These are phyloP conservation scores for Xiphydria camelus DNA, from an alignment of 2,888 invertebrate genomes.

Conservation along the genomic window DNA sequence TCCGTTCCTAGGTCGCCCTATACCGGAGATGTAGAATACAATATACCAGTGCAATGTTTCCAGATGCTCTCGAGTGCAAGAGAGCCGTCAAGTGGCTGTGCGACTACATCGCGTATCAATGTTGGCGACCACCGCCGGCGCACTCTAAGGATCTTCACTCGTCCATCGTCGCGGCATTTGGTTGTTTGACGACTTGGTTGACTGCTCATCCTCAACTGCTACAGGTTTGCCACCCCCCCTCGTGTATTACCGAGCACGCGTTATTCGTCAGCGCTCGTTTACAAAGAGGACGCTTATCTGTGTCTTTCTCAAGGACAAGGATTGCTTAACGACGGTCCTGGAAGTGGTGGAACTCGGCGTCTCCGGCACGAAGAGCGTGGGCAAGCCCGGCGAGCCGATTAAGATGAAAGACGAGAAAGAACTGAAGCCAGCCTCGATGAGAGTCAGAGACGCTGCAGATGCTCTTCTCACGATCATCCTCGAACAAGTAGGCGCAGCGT, in stretches of 20 bases:
- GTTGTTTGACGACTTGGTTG: constrained; percentile 91
- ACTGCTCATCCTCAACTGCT: constrained; percentile 87
- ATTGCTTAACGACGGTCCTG: constrained; percentile 88
- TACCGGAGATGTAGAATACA: too few species aligned
- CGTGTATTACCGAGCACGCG: too few species aligned
- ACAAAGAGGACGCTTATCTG: neutral
- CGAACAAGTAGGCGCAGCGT: constrained; percentile 77
- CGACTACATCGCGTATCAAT: constrained; percentile 95
- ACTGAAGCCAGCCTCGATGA: constrained; percentile 94
- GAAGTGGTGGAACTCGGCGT: constrained; percentile 98
- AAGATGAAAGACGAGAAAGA: constrained; percentile 96
- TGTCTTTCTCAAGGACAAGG: constrained; percentile 70
- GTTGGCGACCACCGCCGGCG: constrained; percentile 89
- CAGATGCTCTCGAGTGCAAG: constrained; percentile 87
- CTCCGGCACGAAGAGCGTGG: constrained; percentile 88
- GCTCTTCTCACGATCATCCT: constrained; percentile 87
- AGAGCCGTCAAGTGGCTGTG: constrained; percentile 97
- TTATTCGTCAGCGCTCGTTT: too few species aligned
- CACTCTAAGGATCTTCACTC: constrained; percentile 95
- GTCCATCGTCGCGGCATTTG: constrained; percentile 89
- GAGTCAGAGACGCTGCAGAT: constrained; percentile 97
- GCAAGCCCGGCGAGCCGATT: constrained; percentile 85
- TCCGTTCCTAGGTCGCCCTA: too few species aligned
- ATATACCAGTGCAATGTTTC: constrained; percentile 26
- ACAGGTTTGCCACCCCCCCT: constrained; percentile 33